Evolutionary conservation across 2,113 vertebrate species (phyloP).

Genomic region (Columbina picui): DNA sequence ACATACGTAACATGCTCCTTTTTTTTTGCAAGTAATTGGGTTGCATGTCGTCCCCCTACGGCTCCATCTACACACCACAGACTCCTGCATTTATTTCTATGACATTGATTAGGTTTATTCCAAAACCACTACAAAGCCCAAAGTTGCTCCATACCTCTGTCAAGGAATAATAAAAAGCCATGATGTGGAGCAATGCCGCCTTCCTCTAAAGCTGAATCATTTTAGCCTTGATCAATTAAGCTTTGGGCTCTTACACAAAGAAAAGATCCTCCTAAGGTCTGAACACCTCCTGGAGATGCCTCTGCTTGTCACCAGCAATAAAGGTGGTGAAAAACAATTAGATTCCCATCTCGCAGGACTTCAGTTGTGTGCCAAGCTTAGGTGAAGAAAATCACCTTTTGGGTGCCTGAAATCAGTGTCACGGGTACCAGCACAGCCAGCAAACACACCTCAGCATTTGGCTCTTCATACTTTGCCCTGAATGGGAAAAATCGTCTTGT

Average conservation of each 20-base stretch:
- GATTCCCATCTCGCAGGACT: neutral
- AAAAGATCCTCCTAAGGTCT: neutral
- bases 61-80: neutral
- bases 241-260: neutral
- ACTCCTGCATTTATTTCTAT: neutral
- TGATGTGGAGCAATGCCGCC: neutral
- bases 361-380: neutral
- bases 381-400: neutral
- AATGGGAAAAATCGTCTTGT: neutral
- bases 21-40: neutral
- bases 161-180: neutral
- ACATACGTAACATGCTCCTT: neutral
- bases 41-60: neutral
- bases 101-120: neutral
- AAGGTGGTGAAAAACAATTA: neutral
- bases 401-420: neutral
- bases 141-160: neutral
- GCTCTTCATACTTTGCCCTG: neutral
- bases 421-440: neutral
- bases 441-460: neutral
- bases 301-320: neutral
- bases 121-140: conserved; percentile 1
- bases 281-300: neutral
- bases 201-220: neutral
- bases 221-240: neutral